Evolutionary conservation across 2,113 vertebrate species (phyloP), one percentile per base, ranked within the genome.

Genomic region (Phylloscopus whistleri): DNA sequence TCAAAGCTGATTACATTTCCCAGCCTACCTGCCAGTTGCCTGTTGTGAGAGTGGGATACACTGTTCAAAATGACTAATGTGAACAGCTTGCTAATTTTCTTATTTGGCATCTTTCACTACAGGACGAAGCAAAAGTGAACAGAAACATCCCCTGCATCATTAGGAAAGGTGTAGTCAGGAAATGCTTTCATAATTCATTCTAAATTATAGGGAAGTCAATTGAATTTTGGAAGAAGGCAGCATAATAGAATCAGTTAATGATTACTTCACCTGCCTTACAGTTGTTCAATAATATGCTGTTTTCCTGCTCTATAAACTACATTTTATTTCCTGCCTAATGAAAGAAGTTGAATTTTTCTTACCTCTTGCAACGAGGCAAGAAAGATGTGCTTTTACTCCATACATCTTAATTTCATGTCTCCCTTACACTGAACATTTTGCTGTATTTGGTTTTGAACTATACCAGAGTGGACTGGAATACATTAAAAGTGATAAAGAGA

Each of bases 241-340:
- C 11, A 13, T 88, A 92, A 91, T 59, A 80, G 43, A 90, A 83
- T 83, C 58, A 66, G 67, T 51, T 84, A 68, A 80, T 80, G 19
- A 90, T 90, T 77, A 88, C 35, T 72, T 95, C 84, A 95, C 53
- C 58, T 95, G 58, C 30, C 67, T 85, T 89, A 89, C 19, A 53
- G 74, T 79, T 62, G 20, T 69, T 96, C 60, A 85, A 59, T 73
- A 77, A 70, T 62, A 63, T 6, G 46, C 70, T 84, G 24, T 82
- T 90, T 94, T 63, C 55, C 33, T 72, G 53, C n/a, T 93, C 46
- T 85, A 33, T n/a, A 91, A 94, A 91, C 39, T 46, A n/a, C 63
- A 48, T 85, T 94, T 80, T 91, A 91, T 91, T 91, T 93, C 33
- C 55, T 67, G 24, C 24, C 30, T 88, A 85, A 87, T 77, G 82